Conservation (phyloP, 2,113 vertebrate genomes). For the Panthera leo region DNA sequence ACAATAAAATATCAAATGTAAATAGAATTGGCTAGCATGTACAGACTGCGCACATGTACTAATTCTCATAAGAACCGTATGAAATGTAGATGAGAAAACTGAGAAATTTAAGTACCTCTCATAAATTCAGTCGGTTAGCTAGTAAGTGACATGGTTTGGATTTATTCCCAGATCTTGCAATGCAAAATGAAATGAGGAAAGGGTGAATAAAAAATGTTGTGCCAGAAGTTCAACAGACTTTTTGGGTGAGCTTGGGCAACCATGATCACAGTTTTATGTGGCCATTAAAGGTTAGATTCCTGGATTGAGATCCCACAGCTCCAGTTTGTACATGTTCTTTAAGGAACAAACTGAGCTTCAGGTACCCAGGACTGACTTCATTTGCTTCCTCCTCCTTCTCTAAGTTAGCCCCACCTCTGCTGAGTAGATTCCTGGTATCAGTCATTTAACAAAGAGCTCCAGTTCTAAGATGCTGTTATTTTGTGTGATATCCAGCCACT, state of each 20-base stretch:
- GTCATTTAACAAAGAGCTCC: neutral
- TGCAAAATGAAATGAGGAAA: slow-evolving; percentile 33
- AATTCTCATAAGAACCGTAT: neutral
- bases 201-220: slow-evolving; percentile 12
- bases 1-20: neutral
- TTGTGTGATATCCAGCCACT: neutral
- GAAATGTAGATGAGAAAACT: neutral
- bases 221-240: neutral
- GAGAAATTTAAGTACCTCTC: slow-evolving; percentile 20
- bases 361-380: neutral
- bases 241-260: neutral
- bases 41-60: neutral
- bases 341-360: neutral
- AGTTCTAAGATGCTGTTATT: neutral
- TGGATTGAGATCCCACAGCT: neutral
- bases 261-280: neutral
- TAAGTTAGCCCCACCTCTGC: neutral
- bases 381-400: slow-evolving; percentile 1
- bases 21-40: neutral
- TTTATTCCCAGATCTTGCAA: neutral
- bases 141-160: neutral
- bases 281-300: neutral
- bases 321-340: neutral
- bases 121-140: neutral
- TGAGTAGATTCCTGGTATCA: neutral